These are phyloP conservation scores for Araneus ventricosus DNA, from an alignment of 1,140 invertebrate genomes.

Conservation along the genomic window DNA sequence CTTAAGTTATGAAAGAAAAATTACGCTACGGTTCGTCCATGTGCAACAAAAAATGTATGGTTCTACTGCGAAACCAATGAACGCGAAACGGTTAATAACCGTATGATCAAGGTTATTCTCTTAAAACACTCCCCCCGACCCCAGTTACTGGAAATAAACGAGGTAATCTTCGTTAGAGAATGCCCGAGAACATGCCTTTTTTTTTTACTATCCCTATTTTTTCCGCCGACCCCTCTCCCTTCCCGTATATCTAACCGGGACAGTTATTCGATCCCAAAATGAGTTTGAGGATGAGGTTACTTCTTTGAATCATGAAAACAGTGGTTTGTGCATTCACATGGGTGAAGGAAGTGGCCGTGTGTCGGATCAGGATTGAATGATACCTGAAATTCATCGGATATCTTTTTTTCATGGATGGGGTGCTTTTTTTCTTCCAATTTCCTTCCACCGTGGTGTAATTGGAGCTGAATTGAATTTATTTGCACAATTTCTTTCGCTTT, in stretches of 20 bases:
- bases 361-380: background rate
- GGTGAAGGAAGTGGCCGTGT: background rate
- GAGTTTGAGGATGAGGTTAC: constrained; percentile 28
- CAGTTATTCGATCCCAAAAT: background rate
- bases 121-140: no score
- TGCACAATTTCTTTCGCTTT: background rate
- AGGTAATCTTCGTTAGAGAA: background rate
- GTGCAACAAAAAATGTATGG: no score
- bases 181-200: background rate
- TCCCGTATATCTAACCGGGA: background rate
- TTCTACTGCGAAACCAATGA: no score
- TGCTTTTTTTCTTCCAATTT: background rate
- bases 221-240: background rate
- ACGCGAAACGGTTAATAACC: no score
- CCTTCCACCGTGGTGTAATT: background rate
- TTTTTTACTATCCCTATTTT: background rate
- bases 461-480: constrained; percentile 11
- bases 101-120: no score
- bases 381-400: background rate
- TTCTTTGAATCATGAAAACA: background rate
- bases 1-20: no score
- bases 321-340: background rate
- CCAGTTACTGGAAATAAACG: background rate
- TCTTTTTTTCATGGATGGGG: background rate
- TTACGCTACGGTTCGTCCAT: no score